phyloP scores from a whole-genome alignment of 2,888 invertebrate species.

The Nomada hirtipes region DNA sequence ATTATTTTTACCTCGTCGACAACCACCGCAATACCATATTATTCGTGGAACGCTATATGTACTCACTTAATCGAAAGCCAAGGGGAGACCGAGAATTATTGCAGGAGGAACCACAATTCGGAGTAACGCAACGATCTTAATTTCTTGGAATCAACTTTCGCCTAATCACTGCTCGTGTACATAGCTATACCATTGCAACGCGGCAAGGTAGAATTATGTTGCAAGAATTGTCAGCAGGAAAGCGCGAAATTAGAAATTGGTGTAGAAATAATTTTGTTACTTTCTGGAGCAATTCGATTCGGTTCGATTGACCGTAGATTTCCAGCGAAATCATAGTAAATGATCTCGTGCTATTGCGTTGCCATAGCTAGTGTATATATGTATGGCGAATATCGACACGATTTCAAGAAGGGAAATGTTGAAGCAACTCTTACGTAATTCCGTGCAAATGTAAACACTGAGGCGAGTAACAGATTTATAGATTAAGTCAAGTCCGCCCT shows the following conservation, averaged over 20 bases:
- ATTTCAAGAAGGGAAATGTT: background rate
- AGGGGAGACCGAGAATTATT: no score
- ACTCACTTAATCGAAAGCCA: background rate
- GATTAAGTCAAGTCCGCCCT: background rate
- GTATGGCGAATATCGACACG: conserved; percentile 13
- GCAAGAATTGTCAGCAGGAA: no score
- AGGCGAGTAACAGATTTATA: background rate
- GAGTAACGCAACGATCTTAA: no score
- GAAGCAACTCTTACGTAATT: background rate
- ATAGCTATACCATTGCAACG: no score
- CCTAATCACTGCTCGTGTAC: no score
- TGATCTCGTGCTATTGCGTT: conserved; percentile 18
- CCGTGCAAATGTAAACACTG: background rate
- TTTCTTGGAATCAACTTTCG: no score
- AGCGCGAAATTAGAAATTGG: no score
- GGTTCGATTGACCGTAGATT: background rate
- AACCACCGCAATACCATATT: background rate
- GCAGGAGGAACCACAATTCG: background rate
- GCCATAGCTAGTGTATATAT: background rate
- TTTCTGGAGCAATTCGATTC: background rate
- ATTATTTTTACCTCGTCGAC: conserved; percentile 43
- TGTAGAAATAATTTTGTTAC: background rate
- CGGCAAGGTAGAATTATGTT: no score
- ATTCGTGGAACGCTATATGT: background rate
- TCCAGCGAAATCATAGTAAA: conserved; percentile 21